These are phyloP conservation scores for Xylophagus ater DNA, from an alignment of 2,888 invertebrate species.

Conservation along the genomic window DNA sequence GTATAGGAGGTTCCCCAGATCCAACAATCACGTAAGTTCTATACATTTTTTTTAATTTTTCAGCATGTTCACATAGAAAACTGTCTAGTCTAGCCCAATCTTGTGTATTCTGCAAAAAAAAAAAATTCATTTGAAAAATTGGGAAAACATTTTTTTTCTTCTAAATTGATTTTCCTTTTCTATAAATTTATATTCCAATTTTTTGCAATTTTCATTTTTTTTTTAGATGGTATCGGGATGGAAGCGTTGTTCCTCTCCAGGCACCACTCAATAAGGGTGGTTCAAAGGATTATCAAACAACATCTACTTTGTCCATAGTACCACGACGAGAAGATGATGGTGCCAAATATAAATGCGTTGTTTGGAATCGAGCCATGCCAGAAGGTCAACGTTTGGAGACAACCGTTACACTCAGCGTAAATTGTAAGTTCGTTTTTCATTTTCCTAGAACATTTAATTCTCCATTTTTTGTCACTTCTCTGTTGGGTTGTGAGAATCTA, in stretches of 20 bases:
- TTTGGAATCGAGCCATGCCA: conserved; percentile 80
- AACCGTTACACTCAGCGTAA: conserved; percentile 70
- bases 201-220: too few species aligned
- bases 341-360: conserved; percentile 71
- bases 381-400: conserved; percentile 70
- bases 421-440: conserved; percentile 83
- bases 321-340: conserved; percentile 79
- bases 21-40: conserved; percentile 66
- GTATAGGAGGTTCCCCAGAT: conserved; percentile 81
- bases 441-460: too few species aligned
- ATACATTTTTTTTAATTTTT: conserved; percentile 5
- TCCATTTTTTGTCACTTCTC: too few species aligned
- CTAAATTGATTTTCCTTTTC: too few species aligned
- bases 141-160: too few species aligned
- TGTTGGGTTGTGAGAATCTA: too few species aligned
- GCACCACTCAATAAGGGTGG: conserved; percentile 58
- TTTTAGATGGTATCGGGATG: conserved; percentile 68
- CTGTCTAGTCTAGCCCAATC: too few species aligned
- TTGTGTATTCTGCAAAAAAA: too few species aligned
- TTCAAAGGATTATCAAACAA: conserved; percentile 61
- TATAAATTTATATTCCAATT: too few species aligned
- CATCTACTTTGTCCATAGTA: conserved; percentile 60
- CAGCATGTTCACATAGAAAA: too few species aligned
- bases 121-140: conserved; percentile 20
- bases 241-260: conserved; percentile 59